Percentiles rank a stretch among this genome's conserved stretches.
Conservation (phyloP, 2,888 invertebrate species). For the Lepidocyrtinus sp. region DNA sequence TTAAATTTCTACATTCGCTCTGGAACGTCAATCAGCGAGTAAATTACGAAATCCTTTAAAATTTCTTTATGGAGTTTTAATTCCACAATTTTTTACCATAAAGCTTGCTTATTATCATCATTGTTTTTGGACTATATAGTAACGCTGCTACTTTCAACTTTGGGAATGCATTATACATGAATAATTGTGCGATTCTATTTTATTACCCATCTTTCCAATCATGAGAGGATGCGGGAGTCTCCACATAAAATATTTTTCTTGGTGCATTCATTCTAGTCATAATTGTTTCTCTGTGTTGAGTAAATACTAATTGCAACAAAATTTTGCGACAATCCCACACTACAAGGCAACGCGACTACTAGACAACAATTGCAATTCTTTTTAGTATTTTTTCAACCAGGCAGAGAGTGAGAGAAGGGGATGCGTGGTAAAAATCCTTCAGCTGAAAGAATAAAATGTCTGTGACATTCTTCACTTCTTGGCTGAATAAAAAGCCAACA, state of each 20-base stretch:
- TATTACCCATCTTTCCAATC: no score
- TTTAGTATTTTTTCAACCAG: neutral
- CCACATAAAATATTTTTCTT: neutral
- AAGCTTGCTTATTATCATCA: neutral
- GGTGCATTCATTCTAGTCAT: neutral
- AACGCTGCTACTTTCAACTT: neutral
- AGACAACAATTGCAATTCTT: neutral
- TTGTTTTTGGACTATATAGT: neutral
- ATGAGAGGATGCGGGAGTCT: no score
- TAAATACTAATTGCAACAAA: slow-evolving; percentile 1
- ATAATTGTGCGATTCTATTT: no score
- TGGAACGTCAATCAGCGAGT: no score
- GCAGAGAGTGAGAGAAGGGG: neutral
- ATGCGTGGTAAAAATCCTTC: neutral
- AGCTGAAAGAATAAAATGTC: neutral
- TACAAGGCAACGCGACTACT: neutral
- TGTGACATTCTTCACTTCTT: neutral
- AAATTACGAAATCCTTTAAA: no score
- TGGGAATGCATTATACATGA: neutral
- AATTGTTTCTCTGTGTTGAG: neutral
- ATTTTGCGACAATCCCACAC: neutral
- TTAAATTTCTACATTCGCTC: no score
- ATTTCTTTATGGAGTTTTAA: no score
- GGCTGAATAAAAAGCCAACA: neutral
- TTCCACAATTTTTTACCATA: neutral